Conservation (phyloP, 2,113 vertebrate species). For the Junco hyemalis region DNA sequence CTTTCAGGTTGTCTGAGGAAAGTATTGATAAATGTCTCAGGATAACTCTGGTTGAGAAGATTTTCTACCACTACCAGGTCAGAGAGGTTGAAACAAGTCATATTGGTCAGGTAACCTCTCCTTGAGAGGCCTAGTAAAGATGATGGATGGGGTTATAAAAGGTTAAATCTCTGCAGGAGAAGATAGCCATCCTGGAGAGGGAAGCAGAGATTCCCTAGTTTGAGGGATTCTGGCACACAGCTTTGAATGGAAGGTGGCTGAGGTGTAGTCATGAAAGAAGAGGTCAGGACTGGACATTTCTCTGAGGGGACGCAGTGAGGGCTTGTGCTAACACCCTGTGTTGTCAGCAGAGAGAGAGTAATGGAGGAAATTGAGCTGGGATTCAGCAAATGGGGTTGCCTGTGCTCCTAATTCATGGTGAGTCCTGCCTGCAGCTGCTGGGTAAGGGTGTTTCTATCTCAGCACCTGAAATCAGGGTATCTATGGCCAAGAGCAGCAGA, state of each 20-base stretch:
- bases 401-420: rapidly evolving
- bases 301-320: rapidly evolving
- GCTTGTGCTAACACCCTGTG: neutral
- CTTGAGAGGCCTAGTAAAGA: neutral
- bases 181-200: neutral
- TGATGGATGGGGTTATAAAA: neutral
- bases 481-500: neutral
- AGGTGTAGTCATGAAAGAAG: neutral
- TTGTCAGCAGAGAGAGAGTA: neutral
- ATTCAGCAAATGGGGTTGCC: neutral
- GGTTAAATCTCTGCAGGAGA: neutral
- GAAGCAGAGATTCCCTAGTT: neutral
- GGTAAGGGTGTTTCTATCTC: neutral
- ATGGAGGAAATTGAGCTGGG: neutral
- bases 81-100: neutral
- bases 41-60: neutral
- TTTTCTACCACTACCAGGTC: neutral
- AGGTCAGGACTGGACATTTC: neutral
- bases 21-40: neutral
- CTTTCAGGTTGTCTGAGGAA: neutral
- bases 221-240: neutral
- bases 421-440: neutral
- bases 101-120: neutral
- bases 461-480: neutral
- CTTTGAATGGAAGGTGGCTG: neutral